Conservation (phyloP, 2,888 invertebrate genomes). For the Erebia aethiops region DNA sequence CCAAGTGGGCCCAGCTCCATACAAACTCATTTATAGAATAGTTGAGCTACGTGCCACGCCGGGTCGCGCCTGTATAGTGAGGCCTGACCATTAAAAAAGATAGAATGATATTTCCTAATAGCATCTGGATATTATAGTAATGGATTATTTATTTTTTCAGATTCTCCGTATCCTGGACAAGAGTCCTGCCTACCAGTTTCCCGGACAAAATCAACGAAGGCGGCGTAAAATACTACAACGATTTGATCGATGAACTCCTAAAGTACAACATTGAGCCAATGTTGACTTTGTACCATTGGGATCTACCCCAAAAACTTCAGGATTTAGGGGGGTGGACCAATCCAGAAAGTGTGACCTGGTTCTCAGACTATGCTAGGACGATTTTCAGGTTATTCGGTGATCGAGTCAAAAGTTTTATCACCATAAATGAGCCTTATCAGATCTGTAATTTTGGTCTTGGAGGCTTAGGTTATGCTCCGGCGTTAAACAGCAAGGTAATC, state of each 20-base stretch:
- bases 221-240: slow-evolving; percentile 87
- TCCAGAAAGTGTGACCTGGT: slow-evolving; percentile 51
- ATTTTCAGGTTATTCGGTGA: slow-evolving; percentile 55
- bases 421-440: slow-evolving; percentile 79
- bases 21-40: too few species aligned
- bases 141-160: slow-evolving; percentile 52
- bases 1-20: too few species aligned
- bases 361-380: not conserved
- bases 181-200: slow-evolving; percentile 86
- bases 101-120: too few species aligned
- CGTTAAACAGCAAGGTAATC: slow-evolving; percentile 47
- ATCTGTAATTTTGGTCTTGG: slow-evolving; percentile 72
- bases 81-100: too few species aligned
- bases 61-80: too few species aligned
- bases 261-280: slow-evolving; percentile 83
- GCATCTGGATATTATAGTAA: too few species aligned
- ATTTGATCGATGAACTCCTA: slow-evolving; percentile 85
- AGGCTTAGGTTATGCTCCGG: slow-evolving; percentile 49
- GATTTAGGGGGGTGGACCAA: slow-evolving; percentile 85
- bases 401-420: slow-evolving; percentile 78
- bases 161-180: slow-evolving; percentile 86
- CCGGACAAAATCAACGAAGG: slow-evolving; percentile 83
- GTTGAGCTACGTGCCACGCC: too few species aligned
- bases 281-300: slow-evolving; percentile 84
- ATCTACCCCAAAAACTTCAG: slow-evolving; percentile 73